Evolutionary conservation across 2,797 vertebrate genomes (phyloP).

Genomic region (Hoplostethus atlanticus): DNA sequence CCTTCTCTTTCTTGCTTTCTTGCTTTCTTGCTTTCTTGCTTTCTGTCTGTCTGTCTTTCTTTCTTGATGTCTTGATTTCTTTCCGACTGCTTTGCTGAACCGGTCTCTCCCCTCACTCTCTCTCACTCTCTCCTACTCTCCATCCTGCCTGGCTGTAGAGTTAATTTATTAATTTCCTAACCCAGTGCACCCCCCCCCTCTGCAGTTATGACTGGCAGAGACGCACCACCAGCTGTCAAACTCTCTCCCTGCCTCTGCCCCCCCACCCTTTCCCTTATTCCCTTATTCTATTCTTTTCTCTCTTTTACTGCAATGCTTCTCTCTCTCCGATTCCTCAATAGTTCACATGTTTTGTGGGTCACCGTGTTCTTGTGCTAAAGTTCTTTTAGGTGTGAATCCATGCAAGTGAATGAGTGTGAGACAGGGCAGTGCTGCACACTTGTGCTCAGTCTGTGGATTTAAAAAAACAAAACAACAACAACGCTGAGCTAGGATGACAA

Average conservation of each 20-base stretch:
- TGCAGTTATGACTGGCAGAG: slow-evolving; percentile 11
- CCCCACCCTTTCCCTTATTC: background rate
- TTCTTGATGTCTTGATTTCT: background rate
- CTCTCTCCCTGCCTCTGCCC: background rate
- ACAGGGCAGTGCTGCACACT: too few relatives aligned
- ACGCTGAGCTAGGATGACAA: slow-evolving; percentile 45
- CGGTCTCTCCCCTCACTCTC: background rate
- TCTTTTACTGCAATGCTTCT: background rate
- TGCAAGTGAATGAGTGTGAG: background rate
- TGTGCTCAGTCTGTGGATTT: background rate
- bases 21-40: background rate
- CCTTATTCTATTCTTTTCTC: background rate
- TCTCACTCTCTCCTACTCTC: background rate
- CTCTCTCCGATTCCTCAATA: background rate
- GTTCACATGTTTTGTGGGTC: slow-evolving; percentile 20
- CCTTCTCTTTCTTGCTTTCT: background rate
- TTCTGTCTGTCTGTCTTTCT: background rate
- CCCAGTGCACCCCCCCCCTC: background rate
- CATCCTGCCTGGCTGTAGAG: background rate
- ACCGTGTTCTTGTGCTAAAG: slow-evolving; percentile 26
- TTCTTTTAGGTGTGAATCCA: background rate
- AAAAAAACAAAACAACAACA: background rate
- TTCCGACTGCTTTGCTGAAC: too few relatives aligned
- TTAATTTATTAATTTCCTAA: slow-evolving; percentile 39
- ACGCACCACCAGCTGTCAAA: background rate